A percentile compares a stretch with the other conserved stretches of the same genome.
Conservation (phyloP, 1,140 invertebrate genomes). For the Cherax destructor region DNA sequence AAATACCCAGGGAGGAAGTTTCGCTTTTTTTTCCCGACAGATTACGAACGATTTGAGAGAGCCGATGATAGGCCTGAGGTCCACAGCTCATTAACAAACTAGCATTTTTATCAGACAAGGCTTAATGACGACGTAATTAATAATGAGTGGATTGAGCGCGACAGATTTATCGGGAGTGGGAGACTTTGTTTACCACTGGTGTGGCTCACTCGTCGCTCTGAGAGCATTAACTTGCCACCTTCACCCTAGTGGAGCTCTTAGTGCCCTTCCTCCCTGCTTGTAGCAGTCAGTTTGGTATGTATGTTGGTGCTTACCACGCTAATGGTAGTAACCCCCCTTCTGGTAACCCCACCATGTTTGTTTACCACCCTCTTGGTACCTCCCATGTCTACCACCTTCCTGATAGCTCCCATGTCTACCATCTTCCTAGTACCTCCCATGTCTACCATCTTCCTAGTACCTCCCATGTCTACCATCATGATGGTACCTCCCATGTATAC, state of each 20-base stretch:
- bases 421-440: no score
- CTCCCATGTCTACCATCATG: no score
- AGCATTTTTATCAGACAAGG: neutral
- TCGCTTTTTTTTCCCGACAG: neutral
- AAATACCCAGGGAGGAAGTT: neutral
- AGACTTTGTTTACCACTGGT: constrained; percentile 16
- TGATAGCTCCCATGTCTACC: no score
- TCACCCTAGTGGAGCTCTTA: neutral
- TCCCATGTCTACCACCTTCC: no score
- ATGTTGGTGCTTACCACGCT: neutral
- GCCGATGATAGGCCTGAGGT: neutral
- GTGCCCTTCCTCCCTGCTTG: neutral
- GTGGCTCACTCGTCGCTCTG: constrained; percentile 4
- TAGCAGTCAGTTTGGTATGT: constrained; percentile 19
- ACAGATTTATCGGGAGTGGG: neutral
- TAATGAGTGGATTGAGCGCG: neutral
- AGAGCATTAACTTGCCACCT: constrained; percentile 25
- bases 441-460: no score
- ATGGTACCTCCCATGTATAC: no score
- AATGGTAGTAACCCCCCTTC: no score
- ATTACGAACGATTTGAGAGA: neutral
- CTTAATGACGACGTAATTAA: neutral
- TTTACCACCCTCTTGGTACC: no score
- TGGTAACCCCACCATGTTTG: no score
- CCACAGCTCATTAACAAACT: neutral